Evolutionary conservation across 1,140 invertebrate genomes (phyloP), one percentile per base, ranked within the genome.

Genomic region (Bactericera cockerelli): DNA sequence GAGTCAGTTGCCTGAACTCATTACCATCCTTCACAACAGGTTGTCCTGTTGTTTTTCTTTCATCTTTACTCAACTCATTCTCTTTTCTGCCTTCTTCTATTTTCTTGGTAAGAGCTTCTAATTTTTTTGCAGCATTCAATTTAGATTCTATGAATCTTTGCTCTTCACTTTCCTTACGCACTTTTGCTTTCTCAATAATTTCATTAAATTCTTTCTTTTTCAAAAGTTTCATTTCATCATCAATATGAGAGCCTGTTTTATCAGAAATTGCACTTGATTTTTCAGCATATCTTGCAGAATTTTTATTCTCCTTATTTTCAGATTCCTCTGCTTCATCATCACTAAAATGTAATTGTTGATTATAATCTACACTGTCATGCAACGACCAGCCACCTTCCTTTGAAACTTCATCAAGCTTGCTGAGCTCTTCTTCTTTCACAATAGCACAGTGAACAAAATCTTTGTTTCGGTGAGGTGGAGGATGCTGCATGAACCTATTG

Each of bases 341-440:
- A 69, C 90, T 93, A 72, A 95, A 96, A 60, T 86, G 83, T 63
- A 96, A 74, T 74, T 93, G 93, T 75, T 93, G 89, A 76, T 92
- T 91, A 70, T 94, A 96, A 74, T 95, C 92, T 69, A 95, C 90
- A 69, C 93, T 89, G 71, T 91, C 89, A 62, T 91, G 83, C 62
- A 83, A 82, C 24, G 87, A 86, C 93, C 93, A 96, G 57, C 89
- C 89, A 65, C 87, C 83, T 68, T 91, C 89, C 65, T 86, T 79
- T 28, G 87, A 81, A 61, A 94, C 87, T 67, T 94, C 87, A 73
- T 93, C 91, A 79, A 95, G 86, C 59, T 86, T 83, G 65, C 84
- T 88, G 58, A 96, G 77, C 71, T 93, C 89, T 70, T 93, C 90
- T 67, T 93, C 89, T 61, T 87, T 87, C 53, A 96, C 89, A 54